phyloP scores from a whole-genome alignment of 2,113 vertebrate genomes.

The Pyxicephalus adspersus region DNA sequence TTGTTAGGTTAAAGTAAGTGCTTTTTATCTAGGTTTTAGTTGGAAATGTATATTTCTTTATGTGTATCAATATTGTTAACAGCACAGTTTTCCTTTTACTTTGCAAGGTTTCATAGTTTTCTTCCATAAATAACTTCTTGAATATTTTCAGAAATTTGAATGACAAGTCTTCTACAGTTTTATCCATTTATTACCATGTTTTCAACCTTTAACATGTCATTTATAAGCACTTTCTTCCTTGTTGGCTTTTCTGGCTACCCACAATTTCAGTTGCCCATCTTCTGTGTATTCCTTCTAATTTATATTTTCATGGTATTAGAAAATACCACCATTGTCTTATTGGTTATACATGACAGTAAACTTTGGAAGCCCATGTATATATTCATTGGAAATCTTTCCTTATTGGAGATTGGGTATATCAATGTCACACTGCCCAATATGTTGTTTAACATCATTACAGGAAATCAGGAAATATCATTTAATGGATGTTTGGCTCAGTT shows the following conservation, averaged over 20 bases:
- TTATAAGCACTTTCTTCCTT: slow-evolving; percentile 10
- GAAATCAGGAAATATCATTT: slow-evolving; percentile 61
- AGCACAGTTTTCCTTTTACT: too few species aligned
- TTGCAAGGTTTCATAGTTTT: too few species aligned
- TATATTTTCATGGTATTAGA: neutral
- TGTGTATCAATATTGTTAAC: too few species aligned
- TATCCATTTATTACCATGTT: neutral
- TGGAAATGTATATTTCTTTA: too few species aligned
- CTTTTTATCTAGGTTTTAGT: too few species aligned
- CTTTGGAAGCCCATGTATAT: slow-evolving; percentile 46
- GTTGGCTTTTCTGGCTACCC: slow-evolving; percentile 17
- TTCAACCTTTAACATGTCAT: slow-evolving; percentile 5
- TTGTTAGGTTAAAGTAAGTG: too few species aligned
- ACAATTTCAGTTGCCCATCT: slow-evolving; percentile 6
- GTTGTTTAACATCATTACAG: slow-evolving; percentile 53
- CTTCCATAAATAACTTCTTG: too few species aligned
- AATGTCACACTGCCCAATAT: slow-evolving; percentile 54
- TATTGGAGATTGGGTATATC: slow-evolving; percentile 25
- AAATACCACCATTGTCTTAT: neutral
- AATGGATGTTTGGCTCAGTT: slow-evolving; percentile 60
- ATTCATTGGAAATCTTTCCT: slow-evolving; percentile 33
- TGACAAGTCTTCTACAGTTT: too few species aligned
- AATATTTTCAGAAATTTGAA: too few species aligned
- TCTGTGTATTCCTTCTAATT: neutral
- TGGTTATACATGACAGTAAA: slow-evolving; percentile 11